Percentiles rank a stretch among this genome's conserved stretches.
Conservation (phyloP, 2,888 invertebrate genomes). For the Himalopsyche tibetana region DNA sequence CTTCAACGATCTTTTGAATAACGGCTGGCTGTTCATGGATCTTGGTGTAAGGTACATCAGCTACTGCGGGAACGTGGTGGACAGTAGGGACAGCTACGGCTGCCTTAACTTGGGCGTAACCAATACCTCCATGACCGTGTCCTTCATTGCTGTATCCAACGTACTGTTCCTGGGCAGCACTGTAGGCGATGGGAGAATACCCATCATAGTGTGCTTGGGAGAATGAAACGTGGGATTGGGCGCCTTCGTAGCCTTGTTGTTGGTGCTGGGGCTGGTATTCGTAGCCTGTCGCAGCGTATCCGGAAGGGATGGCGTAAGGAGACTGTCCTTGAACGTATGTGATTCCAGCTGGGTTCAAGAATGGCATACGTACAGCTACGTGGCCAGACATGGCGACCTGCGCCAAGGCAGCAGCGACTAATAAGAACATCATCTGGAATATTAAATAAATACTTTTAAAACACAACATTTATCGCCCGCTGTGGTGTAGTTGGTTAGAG, state of each 20-base stretch:
- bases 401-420: conserved; percentile 66
- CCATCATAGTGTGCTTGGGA: conserved; percentile 65
- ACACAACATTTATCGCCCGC: too few species aligned
- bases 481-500: too few species aligned
- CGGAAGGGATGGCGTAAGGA: conserved; percentile 67
- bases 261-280: conserved; percentile 44
- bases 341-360: conserved; percentile 76
- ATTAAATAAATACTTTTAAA: background rate
- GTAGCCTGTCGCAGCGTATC: conserved; percentile 66
- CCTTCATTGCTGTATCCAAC: conserved; percentile 52
- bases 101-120: conserved; percentile 62
- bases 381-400: conserved; percentile 62
- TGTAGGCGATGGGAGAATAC: conserved; percentile 60
- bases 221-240: conserved; percentile 1
- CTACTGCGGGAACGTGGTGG: conserved; percentile 72
- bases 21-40: conserved; percentile 74
- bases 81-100: conserved; percentile 66
- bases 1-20: conserved; percentile 77
- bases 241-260: conserved; percentile 43
- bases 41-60: conserved; percentile 74
- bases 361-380: conserved; percentile 71
- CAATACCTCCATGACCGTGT: conserved; percentile 44
- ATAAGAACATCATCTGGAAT: conserved; percentile 69
- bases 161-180: conserved; percentile 54
- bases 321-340: conserved; percentile 70